These are phyloP conservation scores for Solenopsis invicta DNA, from an alignment of 1,140 invertebrate genomes.

Conservation along the genomic window DNA sequence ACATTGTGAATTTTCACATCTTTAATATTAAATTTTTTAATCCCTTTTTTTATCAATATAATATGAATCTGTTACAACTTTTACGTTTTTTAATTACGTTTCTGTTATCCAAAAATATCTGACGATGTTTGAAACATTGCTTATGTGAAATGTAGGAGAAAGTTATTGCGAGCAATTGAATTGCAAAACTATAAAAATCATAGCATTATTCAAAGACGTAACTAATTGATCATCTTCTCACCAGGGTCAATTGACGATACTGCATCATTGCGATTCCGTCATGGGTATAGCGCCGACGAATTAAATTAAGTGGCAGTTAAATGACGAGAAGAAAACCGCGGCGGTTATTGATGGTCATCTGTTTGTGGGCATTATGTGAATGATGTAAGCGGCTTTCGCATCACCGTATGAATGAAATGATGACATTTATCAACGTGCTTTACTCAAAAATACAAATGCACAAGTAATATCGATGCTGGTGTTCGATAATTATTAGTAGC, in stretches of 20 bases:
- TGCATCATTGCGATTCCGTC: background rate
- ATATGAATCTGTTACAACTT: background rate
- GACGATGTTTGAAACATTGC: background rate
- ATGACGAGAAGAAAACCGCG: constrained; percentile 4
- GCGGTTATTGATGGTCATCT: background rate
- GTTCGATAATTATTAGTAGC: constrained; percentile 10
- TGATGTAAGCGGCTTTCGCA: constrained; percentile 29
- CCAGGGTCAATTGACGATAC: background rate
- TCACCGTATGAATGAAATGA: constrained; percentile 24
- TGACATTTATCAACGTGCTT: background rate
- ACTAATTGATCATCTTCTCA: constrained; percentile 1
- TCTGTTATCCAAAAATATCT: background rate
- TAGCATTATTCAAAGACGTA: background rate
- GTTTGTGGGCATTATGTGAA: constrained; percentile 21
- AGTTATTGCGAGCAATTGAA: background rate
- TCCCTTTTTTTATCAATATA: background rate
- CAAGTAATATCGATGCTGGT: background rate
- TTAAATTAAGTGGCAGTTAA: constrained; percentile 17
- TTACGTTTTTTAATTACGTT: background rate
- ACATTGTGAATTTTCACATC: background rate
- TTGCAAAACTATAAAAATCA: background rate
- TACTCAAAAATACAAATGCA: background rate
- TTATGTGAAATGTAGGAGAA: background rate
- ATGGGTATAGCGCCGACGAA: background rate
- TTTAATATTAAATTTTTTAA: constrained; percentile 7